Evolutionary conservation across 1,140 invertebrate species (phyloP).

Genomic region (Fopius arisanus): DNA sequence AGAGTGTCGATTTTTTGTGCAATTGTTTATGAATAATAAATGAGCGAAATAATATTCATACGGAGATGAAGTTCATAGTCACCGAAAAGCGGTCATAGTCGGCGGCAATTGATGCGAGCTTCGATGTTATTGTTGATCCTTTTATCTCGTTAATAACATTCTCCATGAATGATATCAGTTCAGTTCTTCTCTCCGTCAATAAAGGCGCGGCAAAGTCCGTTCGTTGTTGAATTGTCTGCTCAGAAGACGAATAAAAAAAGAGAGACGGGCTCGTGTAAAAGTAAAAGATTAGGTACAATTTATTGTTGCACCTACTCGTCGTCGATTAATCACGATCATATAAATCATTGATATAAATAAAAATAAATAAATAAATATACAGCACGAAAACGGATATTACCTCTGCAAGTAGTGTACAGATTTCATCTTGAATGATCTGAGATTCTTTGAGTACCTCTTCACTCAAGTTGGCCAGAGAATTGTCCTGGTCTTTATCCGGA

Average conservation of each 20-base stretch:
- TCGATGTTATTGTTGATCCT: conserved; percentile 60
- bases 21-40: conserved; percentile 20
- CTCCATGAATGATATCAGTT: conserved; percentile 79
- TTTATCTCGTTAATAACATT: conserved; percentile 73
- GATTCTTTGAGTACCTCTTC: conserved; percentile 71
- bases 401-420: conserved; percentile 73
- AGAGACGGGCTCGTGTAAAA: too few relatives aligned
- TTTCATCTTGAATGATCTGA: conserved; percentile 73
- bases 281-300: conserved; percentile 12
- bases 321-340: too few relatives aligned
- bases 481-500: conserved; percentile 55
- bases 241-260: conserved; percentile 45
- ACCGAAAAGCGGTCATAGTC: conserved; percentile 67
- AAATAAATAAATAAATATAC: too few relatives aligned
- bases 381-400: conserved; percentile 54
- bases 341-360: too few relatives aligned
- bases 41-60: conserved; percentile 21
- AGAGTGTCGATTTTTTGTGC: conserved; percentile 18
- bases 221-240: conserved; percentile 61
- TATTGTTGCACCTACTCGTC: conserved; percentile 17
- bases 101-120: conserved; percentile 49
- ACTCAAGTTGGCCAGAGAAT: conserved; percentile 52
- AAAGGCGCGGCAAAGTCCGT: conserved; percentile 51
- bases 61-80: conserved; percentile 61
- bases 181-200: conserved; percentile 74